phyloP scores from a whole-genome alignment of 2,888 invertebrate genomes.

The Drosophila bunnanda region DNA sequence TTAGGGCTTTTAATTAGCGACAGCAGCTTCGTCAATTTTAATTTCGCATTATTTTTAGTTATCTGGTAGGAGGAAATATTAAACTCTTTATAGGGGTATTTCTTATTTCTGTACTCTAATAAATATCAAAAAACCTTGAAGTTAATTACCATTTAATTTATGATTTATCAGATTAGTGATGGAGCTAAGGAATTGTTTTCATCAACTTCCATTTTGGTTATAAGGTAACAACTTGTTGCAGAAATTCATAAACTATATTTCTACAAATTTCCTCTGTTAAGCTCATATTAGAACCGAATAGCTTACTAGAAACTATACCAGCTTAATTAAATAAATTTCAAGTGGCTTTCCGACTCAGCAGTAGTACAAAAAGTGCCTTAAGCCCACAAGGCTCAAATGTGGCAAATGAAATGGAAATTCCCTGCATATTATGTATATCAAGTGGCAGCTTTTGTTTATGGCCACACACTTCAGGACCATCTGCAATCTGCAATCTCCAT shows the following conservation, averaged over 20 bases:
- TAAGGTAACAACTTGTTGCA: neutral
- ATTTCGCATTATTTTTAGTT: neutral
- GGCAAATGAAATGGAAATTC: slow-evolving; percentile 40
- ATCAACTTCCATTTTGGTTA: neutral
- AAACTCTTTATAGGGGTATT: too few relatives aligned
- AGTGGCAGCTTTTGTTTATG: slow-evolving; percentile 39
- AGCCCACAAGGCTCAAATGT: slow-evolving; percentile 2
- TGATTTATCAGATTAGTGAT: neutral
- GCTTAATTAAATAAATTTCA: slow-evolving; percentile 14
- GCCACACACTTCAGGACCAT: slow-evolving; percentile 34
- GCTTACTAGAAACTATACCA: neutral
- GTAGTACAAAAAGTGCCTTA: neutral
- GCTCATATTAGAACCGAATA: neutral
- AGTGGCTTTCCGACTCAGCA: slow-evolving; percentile 1
- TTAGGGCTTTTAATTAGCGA: neutral
- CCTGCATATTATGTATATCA: slow-evolving; percentile 28
- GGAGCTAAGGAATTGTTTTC: neutral
- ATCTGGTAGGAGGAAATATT: neutral
- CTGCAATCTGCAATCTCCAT: slow-evolving; percentile 30
- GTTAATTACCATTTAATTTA: neutral
- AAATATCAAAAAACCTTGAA: neutral
- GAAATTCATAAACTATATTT: neutral
- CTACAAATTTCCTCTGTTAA: neutral
- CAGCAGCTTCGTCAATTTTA: neutral
- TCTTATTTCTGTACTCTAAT: too few relatives aligned